Conservation (phyloP, 2,888 invertebrate genomes). For the Nomada goodeniana region DNA sequence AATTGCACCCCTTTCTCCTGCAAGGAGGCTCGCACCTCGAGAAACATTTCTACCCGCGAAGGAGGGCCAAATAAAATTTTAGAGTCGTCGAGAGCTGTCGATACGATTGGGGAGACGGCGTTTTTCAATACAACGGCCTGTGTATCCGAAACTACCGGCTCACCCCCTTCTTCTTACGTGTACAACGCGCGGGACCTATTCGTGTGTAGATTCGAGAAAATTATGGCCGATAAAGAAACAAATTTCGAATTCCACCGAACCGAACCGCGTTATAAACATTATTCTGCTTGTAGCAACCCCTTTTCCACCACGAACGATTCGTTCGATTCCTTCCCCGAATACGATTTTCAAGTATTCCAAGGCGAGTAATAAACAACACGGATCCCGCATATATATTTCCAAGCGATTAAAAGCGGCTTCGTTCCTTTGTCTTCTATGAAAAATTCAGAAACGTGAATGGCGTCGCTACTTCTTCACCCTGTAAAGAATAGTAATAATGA, state of each 20-base stretch:
- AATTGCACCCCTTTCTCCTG: not conserved
- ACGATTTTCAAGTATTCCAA: slow-evolving; percentile 73
- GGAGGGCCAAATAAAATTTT: slow-evolving; percentile 80
- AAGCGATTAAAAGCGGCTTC: slow-evolving; percentile 60
- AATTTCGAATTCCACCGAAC: slow-evolving; percentile 80
- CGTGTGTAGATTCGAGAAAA: slow-evolving; percentile 81
- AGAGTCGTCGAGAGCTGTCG: slow-evolving; percentile 73
- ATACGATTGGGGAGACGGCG: slow-evolving; percentile 59
- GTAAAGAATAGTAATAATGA: not conserved
- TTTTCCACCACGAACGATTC: slow-evolving; percentile 47
- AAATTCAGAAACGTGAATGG: not conserved
- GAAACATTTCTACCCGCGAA: slow-evolving; percentile 54
- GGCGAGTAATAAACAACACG: slow-evolving; percentile 76
- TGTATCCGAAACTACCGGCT: slow-evolving; percentile 58
- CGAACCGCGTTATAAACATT: slow-evolving; percentile 80
- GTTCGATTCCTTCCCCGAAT: slow-evolving; percentile 60
- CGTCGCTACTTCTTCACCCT: too few species aligned
- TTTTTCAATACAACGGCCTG: slow-evolving; percentile 74
- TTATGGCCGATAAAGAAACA: slow-evolving; percentile 84
- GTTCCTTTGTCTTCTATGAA: not conserved
- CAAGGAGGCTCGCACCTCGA: slow-evolving; percentile 26
- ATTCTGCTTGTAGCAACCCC: slow-evolving; percentile 77
- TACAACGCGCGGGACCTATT: slow-evolving; percentile 75
- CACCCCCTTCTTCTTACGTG: slow-evolving; percentile 43
- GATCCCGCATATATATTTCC: slow-evolving; percentile 68